Percentiles rank a stretch among this genome's conserved stretches.
Evolutionary conservation across 2,113 vertebrate genomes (phyloP).

Genomic region (Acrocephalus kingi): DNA sequence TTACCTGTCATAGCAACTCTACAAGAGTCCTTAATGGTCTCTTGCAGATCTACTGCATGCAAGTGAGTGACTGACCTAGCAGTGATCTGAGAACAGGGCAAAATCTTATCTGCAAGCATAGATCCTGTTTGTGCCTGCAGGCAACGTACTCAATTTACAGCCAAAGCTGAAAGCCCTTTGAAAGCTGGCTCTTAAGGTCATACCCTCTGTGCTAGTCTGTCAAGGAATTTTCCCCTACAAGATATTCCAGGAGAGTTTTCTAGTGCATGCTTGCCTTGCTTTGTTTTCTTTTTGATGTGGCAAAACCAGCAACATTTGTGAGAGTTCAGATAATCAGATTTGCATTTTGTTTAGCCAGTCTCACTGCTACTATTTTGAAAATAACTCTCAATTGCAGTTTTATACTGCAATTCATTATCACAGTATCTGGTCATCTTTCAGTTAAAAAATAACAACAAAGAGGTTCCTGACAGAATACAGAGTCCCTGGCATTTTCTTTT

Average conservation of each 20-base stretch:
- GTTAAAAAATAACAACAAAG: neutral
- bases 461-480: neutral
- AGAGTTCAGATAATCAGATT: neutral
- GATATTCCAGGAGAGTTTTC: neutral
- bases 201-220: neutral
- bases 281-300: neutral
- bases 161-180: constrained; percentile 6
- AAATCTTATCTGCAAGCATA: neutral
- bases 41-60: neutral
- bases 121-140: neutral
- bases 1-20: neutral
- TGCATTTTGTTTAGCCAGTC: neutral
- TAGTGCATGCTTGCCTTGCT: neutral
- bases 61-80: neutral
- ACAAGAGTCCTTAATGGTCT: neutral
- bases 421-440: neutral
- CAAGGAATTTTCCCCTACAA: neutral
- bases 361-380: neutral
- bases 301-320: neutral
- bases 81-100: neutral
- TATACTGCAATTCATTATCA: neutral
- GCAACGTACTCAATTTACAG: neutral
- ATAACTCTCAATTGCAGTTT: neutral
- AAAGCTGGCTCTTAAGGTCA: neutral
- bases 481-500: neutral